These are phyloP conservation scores for Myripristis murdjan DNA, from an alignment of 2,797 vertebrate genomes.

Conservation along the genomic window DNA sequence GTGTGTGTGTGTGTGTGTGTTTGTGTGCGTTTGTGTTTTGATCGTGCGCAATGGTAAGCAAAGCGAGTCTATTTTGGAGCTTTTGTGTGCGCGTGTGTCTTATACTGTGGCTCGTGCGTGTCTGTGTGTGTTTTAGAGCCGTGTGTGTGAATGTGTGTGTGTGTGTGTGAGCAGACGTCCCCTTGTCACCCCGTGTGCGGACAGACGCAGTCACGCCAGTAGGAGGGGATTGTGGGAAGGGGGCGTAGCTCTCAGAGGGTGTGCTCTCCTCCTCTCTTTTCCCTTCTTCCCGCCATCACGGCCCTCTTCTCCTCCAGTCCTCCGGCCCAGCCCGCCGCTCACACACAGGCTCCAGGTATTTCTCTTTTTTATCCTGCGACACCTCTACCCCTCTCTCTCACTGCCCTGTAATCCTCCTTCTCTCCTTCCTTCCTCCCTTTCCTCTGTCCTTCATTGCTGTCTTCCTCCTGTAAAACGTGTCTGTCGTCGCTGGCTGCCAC, in stretches of 20 bases:
- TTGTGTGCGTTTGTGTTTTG: slow-evolving; percentile 43
- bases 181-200: slow-evolving; percentile 81
- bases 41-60: slow-evolving; percentile 49
- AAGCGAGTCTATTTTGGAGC: slow-evolving; percentile 38
- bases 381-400: slow-evolving; percentile 58
- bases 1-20: slow-evolving; percentile 11
- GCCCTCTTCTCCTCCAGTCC: slow-evolving; percentile 83
- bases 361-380: slow-evolving; percentile 74
- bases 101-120: slow-evolving; percentile 60
- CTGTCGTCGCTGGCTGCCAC: slow-evolving; percentile 73
- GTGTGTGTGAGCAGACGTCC: slow-evolving; percentile 77
- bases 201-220: slow-evolving; percentile 82
- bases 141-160: slow-evolving; percentile 55
- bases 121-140: slow-evolving; percentile 51
- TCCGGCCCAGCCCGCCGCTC: slow-evolving; percentile 76
- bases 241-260: slow-evolving; percentile 83
- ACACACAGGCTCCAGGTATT: slow-evolving; percentile 85
- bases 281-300: slow-evolving; percentile 84
- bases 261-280: slow-evolving; percentile 84
- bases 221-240: slow-evolving; percentile 86
- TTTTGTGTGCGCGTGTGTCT: slow-evolving; percentile 53
- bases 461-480: slow-evolving; percentile 75
- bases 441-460: slow-evolving; percentile 67
- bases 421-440: slow-evolving; percentile 50
- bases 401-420: slow-evolving; percentile 57